These are phyloP conservation scores for Atta colombica DNA, from an alignment of 1,140 invertebrate genomes.

Conservation along the genomic window DNA sequence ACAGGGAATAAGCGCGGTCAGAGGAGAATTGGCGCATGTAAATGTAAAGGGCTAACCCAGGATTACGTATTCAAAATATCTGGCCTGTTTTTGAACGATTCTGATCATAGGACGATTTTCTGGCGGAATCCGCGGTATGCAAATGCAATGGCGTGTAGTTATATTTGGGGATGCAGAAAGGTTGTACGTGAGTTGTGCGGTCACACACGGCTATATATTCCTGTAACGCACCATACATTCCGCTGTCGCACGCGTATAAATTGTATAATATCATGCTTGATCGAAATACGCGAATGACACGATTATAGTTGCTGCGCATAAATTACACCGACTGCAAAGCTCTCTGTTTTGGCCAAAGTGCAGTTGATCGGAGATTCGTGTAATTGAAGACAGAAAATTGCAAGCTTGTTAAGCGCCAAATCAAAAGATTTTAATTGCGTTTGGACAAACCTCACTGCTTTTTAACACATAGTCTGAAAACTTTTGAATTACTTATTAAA, in stretches of 20 bases:
- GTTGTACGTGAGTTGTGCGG: slow-evolving; percentile 51
- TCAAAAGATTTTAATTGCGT: not conserved
- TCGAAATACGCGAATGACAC: slow-evolving; percentile 35
- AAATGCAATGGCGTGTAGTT: slow-evolving; percentile 68
- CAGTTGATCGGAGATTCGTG: not conserved
- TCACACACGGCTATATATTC: slow-evolving; percentile 16
- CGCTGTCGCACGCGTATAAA: slow-evolving; percentile 54
- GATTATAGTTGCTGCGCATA: slow-evolving; percentile 40
- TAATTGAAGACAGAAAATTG: slow-evolving; percentile 4
- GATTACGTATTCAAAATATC: slow-evolving; percentile 73
- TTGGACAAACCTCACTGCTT: not conserved
- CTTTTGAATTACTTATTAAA: not conserved
- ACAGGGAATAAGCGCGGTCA: not conserved
- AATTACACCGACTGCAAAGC: not conserved
- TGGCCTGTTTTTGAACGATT: slow-evolving; percentile 64
- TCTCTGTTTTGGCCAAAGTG: not conserved
- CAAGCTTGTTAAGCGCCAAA: not conserved
- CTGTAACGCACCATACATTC: slow-evolving; percentile 57
- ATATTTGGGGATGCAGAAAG: slow-evolving; percentile 76
- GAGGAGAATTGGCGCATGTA: not conserved
- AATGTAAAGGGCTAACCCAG: slow-evolving; percentile 60
- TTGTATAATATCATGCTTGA: slow-evolving; percentile 51
- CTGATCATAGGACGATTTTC: slow-evolving; percentile 71
- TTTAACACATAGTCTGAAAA: not conserved
- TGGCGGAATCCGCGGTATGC: slow-evolving; percentile 71